A percentile compares a stretch with the other conserved stretches of the same genome.
These are phyloP conservation scores for Geopemphigus sp. DNA, from an alignment of 1,140 invertebrate species.

Conservation along the genomic window DNA sequence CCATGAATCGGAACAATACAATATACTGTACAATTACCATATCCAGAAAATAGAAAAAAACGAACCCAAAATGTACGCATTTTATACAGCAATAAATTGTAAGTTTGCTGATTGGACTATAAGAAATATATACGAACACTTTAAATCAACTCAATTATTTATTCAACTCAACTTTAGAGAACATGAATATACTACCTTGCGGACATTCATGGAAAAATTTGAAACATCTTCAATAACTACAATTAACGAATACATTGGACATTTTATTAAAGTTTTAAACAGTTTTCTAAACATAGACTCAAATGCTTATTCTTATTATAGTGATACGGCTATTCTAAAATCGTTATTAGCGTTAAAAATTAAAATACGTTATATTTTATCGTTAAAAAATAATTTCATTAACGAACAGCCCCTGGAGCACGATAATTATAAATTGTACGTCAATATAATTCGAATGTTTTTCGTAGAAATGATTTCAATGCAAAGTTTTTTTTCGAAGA, in stretches of 20 bases:
- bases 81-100: slow-evolving; percentile 9
- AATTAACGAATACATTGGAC: background rate
- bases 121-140: background rate
- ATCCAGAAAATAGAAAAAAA: background rate
- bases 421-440: background rate
- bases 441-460: background rate
- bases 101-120: slow-evolving; percentile 5
- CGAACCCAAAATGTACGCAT: background rate
- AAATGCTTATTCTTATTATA: background rate
- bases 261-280: background rate
- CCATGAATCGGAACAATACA: background rate
- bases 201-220: too few relatives aligned
- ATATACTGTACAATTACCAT: background rate
- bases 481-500: background rate
- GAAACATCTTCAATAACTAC: too few relatives aligned
- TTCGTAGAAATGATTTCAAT: background rate
- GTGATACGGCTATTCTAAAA: background rate
- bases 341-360: background rate
- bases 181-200: too few relatives aligned
- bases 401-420: too few relatives aligned
- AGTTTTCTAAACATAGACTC: background rate
- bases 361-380: background rate
- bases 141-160: background rate
- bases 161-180: too few relatives aligned
- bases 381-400: too few relatives aligned